Base-by-base conservation (phyloP, 2,888 invertebrate genomes). In the Operophtera brumata region DNA sequence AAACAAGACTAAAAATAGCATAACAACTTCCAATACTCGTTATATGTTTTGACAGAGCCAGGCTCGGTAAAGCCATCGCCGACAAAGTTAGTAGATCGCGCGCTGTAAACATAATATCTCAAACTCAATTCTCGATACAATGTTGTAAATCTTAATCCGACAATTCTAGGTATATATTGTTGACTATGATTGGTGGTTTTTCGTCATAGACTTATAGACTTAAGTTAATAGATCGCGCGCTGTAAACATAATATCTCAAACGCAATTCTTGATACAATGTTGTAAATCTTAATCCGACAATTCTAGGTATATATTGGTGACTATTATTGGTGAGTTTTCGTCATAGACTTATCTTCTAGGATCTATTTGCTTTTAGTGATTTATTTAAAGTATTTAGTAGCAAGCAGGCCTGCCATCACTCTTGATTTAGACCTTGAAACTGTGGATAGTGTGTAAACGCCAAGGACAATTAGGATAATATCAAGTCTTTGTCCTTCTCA, bases 211-310 rank as follows among this genome's bases (percentile, higher is more conserved):
- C 36, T n/a, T 43, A 37, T 44, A n/a, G n/a, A n/a, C n/a, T n/a
- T n/a, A n/a, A n/a, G n/a, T n/a, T n/a, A n/a, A n/a, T n/a, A n/a
- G n/a, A n/a, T n/a, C n/a, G n/a, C n/a, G n/a, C n/a, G 8, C n/a
- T 7, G 44, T 51, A 45, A 46, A 46, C 40, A 36, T 42, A 43
- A 43, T 37, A 53, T 13, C 37, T 53, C 47, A 47, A 25, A 43
- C 35, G 25, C n/a, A n/a, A 2, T 13, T 39, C 44, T 40, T 34
- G 20, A n/a, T 46, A 41, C 46, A 42, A 36, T 41, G 41, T 37
- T 5, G 37, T 40, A 25, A 25, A 40, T 40, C n/a, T 40, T n/a
- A 20, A 28, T 30, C 42, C 13, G 10, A 20, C n/a, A n/a, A 34
- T 47, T 36, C 30, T 37, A 9, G 36, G 20, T 30, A 40, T 11